phyloP scores from a whole-genome alignment of 2,113 vertebrate genomes.

The Hemicordylus capensis region DNA sequence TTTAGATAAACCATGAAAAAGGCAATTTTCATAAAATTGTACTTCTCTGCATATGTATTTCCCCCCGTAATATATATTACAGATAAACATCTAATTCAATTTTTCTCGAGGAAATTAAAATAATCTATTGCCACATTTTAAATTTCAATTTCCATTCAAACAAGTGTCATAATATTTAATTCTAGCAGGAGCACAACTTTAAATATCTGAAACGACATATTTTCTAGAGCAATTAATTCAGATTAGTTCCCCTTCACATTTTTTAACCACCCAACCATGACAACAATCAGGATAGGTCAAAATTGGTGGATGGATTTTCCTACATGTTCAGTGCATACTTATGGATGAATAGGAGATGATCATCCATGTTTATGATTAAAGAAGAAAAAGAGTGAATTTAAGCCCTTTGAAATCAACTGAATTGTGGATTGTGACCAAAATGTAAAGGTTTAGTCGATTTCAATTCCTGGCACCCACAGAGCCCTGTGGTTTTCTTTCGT shows the following conservation, averaged over 20 bases:
- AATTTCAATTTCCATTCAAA: neutral
- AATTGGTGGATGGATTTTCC: neutral
- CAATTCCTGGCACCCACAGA: too few species aligned
- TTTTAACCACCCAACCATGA: too few species aligned
- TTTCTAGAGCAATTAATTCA: neutral
- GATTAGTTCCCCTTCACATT: neutral
- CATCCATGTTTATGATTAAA: too few species aligned
- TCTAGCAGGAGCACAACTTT: neutral
- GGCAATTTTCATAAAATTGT: conserved; percentile 23
- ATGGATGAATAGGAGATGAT: too few species aligned
- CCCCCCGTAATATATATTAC: neutral
- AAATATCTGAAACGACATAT: neutral
- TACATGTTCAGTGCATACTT: too few species aligned
- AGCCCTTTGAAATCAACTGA: too few species aligned
- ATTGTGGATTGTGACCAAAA: too few species aligned
- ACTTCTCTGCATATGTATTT: neutral
- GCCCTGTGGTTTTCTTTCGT: too few species aligned
- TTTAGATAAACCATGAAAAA: neutral
- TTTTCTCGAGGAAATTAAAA: neutral
- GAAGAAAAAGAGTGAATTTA: too few species aligned
- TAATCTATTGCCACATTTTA: neutral
- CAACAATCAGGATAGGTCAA: too few species aligned
- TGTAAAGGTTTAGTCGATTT: too few species aligned
- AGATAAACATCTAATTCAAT: neutral
- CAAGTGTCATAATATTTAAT: neutral